Evolutionary conservation across 2,113 vertebrate genomes (phyloP).

Genomic region (Egretta garzetta): DNA sequence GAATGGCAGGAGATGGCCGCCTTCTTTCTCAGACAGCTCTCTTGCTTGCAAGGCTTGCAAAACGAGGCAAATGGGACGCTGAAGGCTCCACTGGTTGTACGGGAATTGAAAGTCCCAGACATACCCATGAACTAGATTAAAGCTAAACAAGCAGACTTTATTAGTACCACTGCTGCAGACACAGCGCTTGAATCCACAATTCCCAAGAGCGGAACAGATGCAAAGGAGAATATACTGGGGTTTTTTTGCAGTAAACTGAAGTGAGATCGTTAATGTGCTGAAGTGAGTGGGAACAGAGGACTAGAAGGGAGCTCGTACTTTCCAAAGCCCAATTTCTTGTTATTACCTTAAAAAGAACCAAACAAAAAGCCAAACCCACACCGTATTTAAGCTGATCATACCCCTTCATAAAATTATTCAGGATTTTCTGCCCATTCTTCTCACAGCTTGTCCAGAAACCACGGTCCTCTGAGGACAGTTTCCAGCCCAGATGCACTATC

Average conservation of each 20-base stretch:
- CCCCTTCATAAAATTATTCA: not conserved
- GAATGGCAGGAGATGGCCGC: fast-evolving
- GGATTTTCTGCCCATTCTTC: not conserved
- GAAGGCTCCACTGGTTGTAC: not conserved
- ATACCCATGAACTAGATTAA: not conserved
- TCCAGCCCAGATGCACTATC: not conserved
- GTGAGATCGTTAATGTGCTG: not conserved
- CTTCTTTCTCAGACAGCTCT: not conserved
- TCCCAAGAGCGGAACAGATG: not conserved
- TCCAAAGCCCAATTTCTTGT: not conserved
- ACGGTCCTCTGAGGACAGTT: not conserved
- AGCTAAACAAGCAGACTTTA: not conserved
- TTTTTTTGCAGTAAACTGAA: not conserved
- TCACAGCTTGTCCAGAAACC: not conserved
- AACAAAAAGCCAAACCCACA: too few species aligned
- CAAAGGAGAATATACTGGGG: not conserved
- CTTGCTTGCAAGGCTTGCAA: not conserved
- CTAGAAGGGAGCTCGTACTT: not conserved
- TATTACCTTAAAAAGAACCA: not conserved
- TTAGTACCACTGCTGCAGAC: not conserved
- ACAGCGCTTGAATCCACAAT: not conserved
- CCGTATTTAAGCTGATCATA: not conserved
- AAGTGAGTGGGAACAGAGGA: not conserved
- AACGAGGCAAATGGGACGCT: not conserved
- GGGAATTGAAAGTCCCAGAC: not conserved